Conservation (phyloP, 1,140 invertebrate species). For the Coelopa frigida region DNA sequence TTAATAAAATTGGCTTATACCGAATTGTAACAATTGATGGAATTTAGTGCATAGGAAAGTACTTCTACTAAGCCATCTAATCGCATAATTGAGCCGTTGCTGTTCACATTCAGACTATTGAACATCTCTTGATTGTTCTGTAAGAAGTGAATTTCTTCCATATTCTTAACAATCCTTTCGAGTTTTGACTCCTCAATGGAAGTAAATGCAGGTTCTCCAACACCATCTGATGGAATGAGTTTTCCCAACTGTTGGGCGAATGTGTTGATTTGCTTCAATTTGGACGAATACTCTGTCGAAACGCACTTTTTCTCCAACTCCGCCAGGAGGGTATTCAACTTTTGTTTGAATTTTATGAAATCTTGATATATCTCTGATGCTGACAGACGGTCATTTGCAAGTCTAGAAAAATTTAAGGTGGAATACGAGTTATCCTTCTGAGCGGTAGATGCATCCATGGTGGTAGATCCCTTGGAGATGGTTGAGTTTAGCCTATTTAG, state of each 20-base stretch:
- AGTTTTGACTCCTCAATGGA: conserved; percentile 17
- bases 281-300: conserved; percentile 15
- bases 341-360: conserved; percentile 28
- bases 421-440: conserved; percentile 10
- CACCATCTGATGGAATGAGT: conserved; percentile 17
- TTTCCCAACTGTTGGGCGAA: conserved; percentile 33
- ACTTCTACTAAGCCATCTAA: conserved; percentile 28
- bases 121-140: conserved; percentile 19
- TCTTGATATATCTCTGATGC: conserved; percentile 22
- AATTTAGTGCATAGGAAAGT: conserved; percentile 24
- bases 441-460: neutral
- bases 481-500: conserved; percentile 22
- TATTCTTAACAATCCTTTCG: conserved; percentile 18
- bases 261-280: conserved; percentile 20
- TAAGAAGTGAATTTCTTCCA: conserved; percentile 29
- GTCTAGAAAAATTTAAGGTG: neutral
- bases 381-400: neutral
- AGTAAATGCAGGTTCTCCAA: conserved; percentile 18
- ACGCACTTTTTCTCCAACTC: conserved; percentile 15
- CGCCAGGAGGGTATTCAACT: conserved; percentile 16
- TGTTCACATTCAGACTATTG: neutral
- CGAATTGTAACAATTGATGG: conserved; percentile 17
- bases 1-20: neutral
- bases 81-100: conserved; percentile 9
- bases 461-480: neutral